These are phyloP conservation scores for Lytechinus pictus DNA, from an alignment of 35 echinoderm and acorn worm species.

Conservation along the genomic window DNA sequence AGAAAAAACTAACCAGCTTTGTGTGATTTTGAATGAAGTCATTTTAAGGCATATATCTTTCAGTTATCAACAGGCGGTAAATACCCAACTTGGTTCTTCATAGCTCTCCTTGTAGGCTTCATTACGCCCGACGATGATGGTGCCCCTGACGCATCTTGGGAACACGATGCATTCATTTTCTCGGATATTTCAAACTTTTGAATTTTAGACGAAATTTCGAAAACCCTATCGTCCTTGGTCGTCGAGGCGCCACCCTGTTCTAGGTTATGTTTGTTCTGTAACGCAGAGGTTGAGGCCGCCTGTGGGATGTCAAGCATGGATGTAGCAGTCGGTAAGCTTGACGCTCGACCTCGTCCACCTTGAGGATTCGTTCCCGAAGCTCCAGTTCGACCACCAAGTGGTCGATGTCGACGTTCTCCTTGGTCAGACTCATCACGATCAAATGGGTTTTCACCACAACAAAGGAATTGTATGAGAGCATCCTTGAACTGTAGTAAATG, in stretches of 20 bases:
- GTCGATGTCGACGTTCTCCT: neutral
- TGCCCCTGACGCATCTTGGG: neutral
- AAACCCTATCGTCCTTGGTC: neutral
- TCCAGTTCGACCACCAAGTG: neutral
- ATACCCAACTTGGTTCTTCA: neutral
- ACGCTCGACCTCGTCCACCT: neutral
- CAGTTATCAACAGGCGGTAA: neutral
- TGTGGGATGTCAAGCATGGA: conserved; percentile 42
- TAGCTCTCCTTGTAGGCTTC: neutral
- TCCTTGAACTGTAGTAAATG: conserved; percentile 59
- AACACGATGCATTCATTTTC: neutral
- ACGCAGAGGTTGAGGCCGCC: neutral
- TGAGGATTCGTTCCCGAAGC: neutral
- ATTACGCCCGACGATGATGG: neutral
- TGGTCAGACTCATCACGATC: conserved; percentile 52
- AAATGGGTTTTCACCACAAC: conserved; percentile 65
- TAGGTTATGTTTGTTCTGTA: neutral
- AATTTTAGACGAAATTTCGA: neutral
- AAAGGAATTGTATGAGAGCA: conserved; percentile 60
- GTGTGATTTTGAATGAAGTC: neutral
- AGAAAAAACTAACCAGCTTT: too few relatives aligned
- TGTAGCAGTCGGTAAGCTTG: conserved; percentile 33
- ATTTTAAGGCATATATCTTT: neutral
- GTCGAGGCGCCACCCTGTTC: neutral
- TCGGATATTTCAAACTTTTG: neutral